A percentile compares a stretch with the other conserved stretches of the same genome.
These are phyloP conservation scores for Drosophila ambigua DNA, from an alignment of 1,140 invertebrate genomes.

Conservation along the genomic window DNA sequence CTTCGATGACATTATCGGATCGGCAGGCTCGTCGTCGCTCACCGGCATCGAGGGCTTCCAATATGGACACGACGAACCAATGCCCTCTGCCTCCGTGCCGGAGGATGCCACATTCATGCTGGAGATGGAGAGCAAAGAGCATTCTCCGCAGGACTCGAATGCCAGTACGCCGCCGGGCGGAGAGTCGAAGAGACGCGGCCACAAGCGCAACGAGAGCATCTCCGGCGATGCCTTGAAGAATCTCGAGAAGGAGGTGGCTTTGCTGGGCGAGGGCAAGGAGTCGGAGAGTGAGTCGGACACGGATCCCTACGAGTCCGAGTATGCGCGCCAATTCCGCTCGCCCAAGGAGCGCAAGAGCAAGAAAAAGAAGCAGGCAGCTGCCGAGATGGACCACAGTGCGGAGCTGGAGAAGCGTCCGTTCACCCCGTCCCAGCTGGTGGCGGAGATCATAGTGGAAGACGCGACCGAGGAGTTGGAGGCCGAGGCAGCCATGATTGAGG, in stretches of 20 bases:
- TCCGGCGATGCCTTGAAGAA: slow-evolving; percentile 71
- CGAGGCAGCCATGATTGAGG: slow-evolving; percentile 84
- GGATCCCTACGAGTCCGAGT: slow-evolving; percentile 83
- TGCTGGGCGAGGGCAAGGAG: slow-evolving; percentile 71
- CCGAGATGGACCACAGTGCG: slow-evolving; percentile 76
- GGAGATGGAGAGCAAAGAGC: slow-evolving; percentile 83
- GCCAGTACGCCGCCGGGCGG: slow-evolving; percentile 85
- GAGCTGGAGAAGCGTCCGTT: slow-evolving; percentile 79
- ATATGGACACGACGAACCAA: slow-evolving; percentile 82
- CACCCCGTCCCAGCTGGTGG: slow-evolving; percentile 78
- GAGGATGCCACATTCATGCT: slow-evolving; percentile 72
- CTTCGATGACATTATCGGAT: slow-evolving; percentile 85
- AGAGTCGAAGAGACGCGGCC: slow-evolving; percentile 85
- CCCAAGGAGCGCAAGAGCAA: slow-evolving; percentile 77
- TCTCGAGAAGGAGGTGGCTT: slow-evolving; percentile 61
- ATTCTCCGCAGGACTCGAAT: slow-evolving; percentile 84
- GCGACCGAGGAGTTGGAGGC: slow-evolving; percentile 85
- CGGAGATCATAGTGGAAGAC: slow-evolving; percentile 85
- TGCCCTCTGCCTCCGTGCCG: slow-evolving; percentile 52
- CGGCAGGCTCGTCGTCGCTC: slow-evolving; percentile 84
- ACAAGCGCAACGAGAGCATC: slow-evolving; percentile 85
- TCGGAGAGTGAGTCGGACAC: slow-evolving; percentile 82
- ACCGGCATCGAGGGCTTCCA: slow-evolving; percentile 78
- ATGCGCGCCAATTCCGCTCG: slow-evolving; percentile 77
- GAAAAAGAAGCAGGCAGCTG: slow-evolving; percentile 75